Base-by-base conservation (phyloP, 2,888 invertebrate genomes). In the Polietes domitor region DNA sequence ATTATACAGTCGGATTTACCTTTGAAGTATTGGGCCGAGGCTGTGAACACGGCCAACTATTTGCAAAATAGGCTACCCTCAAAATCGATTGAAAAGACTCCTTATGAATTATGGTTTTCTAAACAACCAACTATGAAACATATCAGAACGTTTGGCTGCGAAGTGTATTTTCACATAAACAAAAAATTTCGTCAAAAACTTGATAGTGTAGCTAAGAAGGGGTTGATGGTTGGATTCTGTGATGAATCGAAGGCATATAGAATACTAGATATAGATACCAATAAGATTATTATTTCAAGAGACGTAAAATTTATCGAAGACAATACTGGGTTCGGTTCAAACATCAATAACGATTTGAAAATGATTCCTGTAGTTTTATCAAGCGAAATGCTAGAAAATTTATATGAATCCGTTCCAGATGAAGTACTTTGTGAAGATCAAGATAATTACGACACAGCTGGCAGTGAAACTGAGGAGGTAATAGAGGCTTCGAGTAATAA, bases 21-120 rank as follows among this genome's bases (percentile, higher is more conserved):
- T 1, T 32, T 80, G 1, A 70, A 68, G 47, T 74, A 58, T 47
- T 80, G 74, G 53, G 74, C 68, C 32, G 74, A 80, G n/a, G 74
- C 70, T n/a, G 50, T 80, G 10, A 80, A 73, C 9, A 72, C 21
- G 24, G 70, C 79, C 6, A 53, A 53, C 50, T 37, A 37, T 37
- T 10, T 37, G 7, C 10, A 37, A 12, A 37, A 37, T 37, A 32
- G 61, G 15, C 43, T 73, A 17, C 53, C 50, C 3, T 72, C 72
- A 68, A 58, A 53, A 21, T 63, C 28, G n/a, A 53, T 55, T 9
- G 72, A 21, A 9, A 17, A n/a, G 2, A 70, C 26, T 21, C 70
- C 70, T 4, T 70, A 12, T 47, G 47, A 68, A 7, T 43, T 68
- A 26, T 70, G 70, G 47, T 70, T 70, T 12, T 47, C 47, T 24